phyloP scores from a whole-genome alignment of 2,797 vertebrate genomes.

The Onychomys torridus region DNA sequence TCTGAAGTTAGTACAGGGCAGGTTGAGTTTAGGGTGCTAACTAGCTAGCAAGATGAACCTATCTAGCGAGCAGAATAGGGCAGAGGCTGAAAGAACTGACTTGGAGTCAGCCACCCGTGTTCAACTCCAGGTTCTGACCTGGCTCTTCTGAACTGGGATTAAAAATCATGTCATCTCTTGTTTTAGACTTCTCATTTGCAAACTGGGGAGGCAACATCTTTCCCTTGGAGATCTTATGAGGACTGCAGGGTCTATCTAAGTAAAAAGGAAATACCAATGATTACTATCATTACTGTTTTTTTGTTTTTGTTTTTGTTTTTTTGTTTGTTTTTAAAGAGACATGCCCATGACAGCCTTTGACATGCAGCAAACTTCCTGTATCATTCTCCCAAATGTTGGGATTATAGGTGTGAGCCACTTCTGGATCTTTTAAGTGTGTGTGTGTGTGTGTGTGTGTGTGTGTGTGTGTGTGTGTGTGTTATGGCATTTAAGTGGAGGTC shows the following conservation, averaged over 20 bases:
- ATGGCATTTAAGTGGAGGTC: neutral
- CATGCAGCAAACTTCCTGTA: neutral
- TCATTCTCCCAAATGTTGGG: neutral
- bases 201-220: neutral
- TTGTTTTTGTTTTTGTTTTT: no score
- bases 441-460: neutral
- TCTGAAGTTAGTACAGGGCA: neutral
- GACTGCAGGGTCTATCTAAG: neutral
- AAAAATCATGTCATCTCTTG: neutral
- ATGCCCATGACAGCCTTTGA: neutral
- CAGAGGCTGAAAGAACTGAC: neutral
- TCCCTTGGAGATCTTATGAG: neutral
- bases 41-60: neutral
- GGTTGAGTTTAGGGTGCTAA: neutral
- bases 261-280: neutral
- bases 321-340: neutral
- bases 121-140: neutral
- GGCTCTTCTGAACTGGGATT: neutral
- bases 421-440: neutral
- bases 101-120: neutral
- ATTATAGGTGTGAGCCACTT: neutral
- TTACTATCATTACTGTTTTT: neutral
- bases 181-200: neutral
- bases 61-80: neutral
- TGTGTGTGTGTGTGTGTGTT: fast-evolving